Conservation (phyloP, 2,113 vertebrate genomes). For the Zapornia atra region DNA sequence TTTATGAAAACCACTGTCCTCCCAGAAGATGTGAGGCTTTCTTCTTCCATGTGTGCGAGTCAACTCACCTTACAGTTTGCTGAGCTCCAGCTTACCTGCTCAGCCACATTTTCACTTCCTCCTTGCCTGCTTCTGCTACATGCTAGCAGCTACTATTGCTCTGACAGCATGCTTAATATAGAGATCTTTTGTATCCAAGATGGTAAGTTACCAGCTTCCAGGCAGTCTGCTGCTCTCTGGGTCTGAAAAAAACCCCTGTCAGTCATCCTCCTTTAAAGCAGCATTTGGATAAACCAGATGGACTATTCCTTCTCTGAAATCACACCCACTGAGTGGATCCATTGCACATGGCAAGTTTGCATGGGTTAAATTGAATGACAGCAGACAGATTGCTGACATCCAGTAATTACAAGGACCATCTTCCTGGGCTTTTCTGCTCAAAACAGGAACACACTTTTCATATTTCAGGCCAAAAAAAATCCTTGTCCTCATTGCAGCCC, state of each 20-base stretch:
- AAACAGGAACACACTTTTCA: background rate
- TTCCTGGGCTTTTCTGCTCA: background rate
- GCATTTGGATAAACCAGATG: constrained; percentile 62
- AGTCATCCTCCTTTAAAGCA: constrained; percentile 18
- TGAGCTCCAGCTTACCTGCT: background rate
- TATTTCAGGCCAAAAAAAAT: background rate
- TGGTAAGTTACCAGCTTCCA: constrained; percentile 1
- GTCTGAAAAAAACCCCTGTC: background rate
- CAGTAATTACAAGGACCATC: constrained; percentile 2
- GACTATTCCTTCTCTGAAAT: constrained; percentile 21
- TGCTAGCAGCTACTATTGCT: background rate
- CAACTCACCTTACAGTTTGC: background rate
- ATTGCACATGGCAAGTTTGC: background rate
- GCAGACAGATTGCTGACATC: constrained; percentile 30
- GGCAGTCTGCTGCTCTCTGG: background rate
- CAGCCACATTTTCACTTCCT: background rate
- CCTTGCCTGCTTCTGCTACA: background rate
- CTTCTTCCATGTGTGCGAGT: background rate
- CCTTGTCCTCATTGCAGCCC: background rate
- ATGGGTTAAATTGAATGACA: constrained; percentile 1
- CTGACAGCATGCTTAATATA: background rate
- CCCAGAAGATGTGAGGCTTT: background rate
- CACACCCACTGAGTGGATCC: background rate
- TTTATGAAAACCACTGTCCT: background rate
- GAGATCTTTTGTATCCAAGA: background rate